These are phyloP conservation scores for Syrrhaptes paradoxus DNA, from an alignment of 2,113 vertebrate genomes.

Conservation along the genomic window DNA sequence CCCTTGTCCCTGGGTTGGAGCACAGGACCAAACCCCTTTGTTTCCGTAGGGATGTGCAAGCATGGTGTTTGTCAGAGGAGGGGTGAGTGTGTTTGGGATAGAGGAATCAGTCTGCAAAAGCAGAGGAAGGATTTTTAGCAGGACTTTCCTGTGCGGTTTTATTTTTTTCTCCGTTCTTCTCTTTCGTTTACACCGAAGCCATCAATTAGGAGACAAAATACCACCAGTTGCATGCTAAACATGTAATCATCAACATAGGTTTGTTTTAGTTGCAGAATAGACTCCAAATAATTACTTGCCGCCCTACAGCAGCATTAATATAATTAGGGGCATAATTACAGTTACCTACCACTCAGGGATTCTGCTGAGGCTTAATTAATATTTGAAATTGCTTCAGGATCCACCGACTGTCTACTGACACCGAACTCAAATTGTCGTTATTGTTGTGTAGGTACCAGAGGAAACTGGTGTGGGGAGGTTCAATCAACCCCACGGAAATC, in stretches of 20 bases:
- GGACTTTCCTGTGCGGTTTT: background rate
- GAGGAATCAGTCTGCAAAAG: background rate
- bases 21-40: background rate
- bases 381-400: slow-evolving; percentile 20
- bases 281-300: slow-evolving; percentile 36
- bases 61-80: background rate
- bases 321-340: slow-evolving; percentile 32
- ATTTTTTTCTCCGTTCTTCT: background rate
- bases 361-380: slow-evolving; percentile 40
- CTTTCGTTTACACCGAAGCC: background rate
- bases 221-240: background rate
- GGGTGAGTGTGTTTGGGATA: background rate
- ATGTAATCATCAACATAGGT: background rate
- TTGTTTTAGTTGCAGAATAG: slow-evolving; percentile 22
- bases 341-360: background rate
- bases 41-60: background rate
- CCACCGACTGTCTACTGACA: background rate
- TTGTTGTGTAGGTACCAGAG: background rate
- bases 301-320: slow-evolving; percentile 19
- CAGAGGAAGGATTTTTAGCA: background rate
- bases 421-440: accelerated
- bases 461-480: background rate
- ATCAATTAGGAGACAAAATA: background rate
- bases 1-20: background rate
- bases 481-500: background rate